A percentile compares a stretch with the other conserved stretches of the same genome.
Conservation (phyloP, 2,797 vertebrate genomes). For the Fratercula arctica region DNA sequence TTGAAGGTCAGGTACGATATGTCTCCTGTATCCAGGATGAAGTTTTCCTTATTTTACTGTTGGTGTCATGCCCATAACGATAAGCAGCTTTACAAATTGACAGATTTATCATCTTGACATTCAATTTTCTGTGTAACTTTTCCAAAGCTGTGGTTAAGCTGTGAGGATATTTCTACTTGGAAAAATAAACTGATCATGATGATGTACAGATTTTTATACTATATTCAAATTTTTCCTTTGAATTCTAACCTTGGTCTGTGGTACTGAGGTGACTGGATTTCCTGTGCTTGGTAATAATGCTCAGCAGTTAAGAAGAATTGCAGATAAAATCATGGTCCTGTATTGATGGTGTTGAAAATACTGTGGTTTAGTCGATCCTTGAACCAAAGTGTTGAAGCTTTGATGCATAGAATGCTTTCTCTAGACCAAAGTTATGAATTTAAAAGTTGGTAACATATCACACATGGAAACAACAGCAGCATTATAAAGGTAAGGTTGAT, state of each 20-base stretch:
- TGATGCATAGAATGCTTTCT: not conserved
- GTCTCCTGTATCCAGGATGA: slow-evolving; percentile 1
- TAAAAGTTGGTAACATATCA: not conserved
- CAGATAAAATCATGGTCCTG: not conserved
- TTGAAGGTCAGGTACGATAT: slow-evolving; percentile 18
- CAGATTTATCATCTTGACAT: slow-evolving; percentile 75
- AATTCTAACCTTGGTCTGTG: not conserved
- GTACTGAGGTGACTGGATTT: not conserved
- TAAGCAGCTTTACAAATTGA: slow-evolving; percentile 70
- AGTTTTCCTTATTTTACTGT: slow-evolving; percentile 44
- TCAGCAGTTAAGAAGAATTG: not conserved
- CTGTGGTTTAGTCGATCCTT: not conserved
- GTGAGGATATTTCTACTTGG: slow-evolving; percentile 49
- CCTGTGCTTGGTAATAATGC: not conserved
- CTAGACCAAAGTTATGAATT: not conserved
- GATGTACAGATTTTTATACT: slow-evolving; percentile 29
- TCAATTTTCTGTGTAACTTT: slow-evolving; percentile 71
- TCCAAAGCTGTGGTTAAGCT: slow-evolving; percentile 57
- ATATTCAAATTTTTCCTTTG: not conserved
- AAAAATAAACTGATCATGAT: slow-evolving; percentile 64
- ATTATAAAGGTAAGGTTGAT: not conserved
- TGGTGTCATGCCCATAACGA: slow-evolving; percentile 52
- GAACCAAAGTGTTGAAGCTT: not conserved
- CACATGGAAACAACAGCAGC: not conserved
- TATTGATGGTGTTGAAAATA: not conserved